These are phyloP conservation scores for Heliconius congener DNA, from an alignment of 1,140 invertebrate genomes.

Conservation along the genomic window DNA sequence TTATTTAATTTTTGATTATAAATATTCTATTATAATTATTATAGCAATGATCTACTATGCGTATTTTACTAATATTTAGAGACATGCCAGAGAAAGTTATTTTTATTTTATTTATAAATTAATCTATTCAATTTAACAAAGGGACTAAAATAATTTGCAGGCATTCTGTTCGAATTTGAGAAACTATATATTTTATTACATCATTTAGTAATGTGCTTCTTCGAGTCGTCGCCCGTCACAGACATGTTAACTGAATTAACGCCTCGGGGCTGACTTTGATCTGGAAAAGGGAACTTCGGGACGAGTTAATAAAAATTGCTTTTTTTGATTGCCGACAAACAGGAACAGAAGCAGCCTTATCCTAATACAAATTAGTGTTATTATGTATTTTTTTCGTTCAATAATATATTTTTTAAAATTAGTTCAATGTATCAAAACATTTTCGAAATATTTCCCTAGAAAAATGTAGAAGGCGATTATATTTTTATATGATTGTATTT, in stretches of 20 bases:
- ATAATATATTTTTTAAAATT: neutral
- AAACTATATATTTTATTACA: constrained; percentile 12
- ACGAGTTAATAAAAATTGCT: constrained; percentile 6
- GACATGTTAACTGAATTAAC: constrained; percentile 9
- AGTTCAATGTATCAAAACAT: neutral
- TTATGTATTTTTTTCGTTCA: neutral
- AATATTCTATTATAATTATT: no score
- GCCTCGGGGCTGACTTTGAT: constrained; percentile 3
- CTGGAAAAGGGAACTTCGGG: neutral
- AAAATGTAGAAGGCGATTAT: no score
- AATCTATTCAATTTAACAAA: neutral
- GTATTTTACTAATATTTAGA: no score
- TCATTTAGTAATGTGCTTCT: constrained; percentile 1
- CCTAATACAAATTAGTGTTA: neutral
- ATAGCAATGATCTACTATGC: no score
- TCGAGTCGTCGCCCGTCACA: constrained; percentile 4
- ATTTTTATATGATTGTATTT: no score
- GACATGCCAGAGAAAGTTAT: no score
- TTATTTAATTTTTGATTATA: no score
- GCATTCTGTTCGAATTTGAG: neutral
- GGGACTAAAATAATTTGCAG: neutral
- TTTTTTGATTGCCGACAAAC: neutral
- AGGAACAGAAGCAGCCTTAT: neutral
- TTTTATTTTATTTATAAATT: no score
- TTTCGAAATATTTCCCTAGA: no score